A percentile compares a stretch with the other conserved stretches of the same genome.
These are phyloP conservation scores for Andricus curvator DNA, from an alignment of 2,888 invertebrate genomes.

Conservation along the genomic window DNA sequence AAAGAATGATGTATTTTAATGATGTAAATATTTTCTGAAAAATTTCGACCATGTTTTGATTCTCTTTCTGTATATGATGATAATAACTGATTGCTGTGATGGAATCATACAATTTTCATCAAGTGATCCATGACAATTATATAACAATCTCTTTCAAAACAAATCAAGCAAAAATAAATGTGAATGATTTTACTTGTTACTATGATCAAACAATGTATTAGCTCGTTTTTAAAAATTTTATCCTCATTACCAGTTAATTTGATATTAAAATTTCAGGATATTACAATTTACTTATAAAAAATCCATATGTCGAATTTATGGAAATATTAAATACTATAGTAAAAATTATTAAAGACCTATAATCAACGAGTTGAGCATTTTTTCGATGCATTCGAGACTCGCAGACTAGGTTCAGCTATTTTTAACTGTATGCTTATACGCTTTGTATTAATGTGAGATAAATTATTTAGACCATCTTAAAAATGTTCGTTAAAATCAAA, in stretches of 20 bases:
- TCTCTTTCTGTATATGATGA: not conserved
- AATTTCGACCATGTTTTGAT: not conserved
- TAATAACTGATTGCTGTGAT: not conserved
- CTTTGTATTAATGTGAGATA: conserved; percentile 9
- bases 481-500: not conserved
- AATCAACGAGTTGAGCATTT: not conserved
- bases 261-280: not conserved
- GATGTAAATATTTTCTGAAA: not conserved
- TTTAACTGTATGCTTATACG: conserved; percentile 13
- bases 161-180: not conserved
- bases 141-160: not conserved
- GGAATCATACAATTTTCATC: not conserved
- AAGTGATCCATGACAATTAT: not conserved
- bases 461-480: conserved; percentile 8
- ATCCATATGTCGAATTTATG: not conserved
- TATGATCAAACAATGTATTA: too few relatives aligned
- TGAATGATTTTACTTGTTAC: not conserved
- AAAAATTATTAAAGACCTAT: not conserved
- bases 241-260: not conserved
- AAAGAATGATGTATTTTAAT: not conserved
- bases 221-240: not conserved
- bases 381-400: not conserved
- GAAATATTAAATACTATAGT: not conserved
- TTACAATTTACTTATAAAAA: not conserved
- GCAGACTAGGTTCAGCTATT: not conserved